Percentiles rank a stretch among this genome's conserved stretches.
phyloP scores from a whole-genome alignment of 2,888 invertebrate genomes.

The Lasioglossum calceatum region DNA sequence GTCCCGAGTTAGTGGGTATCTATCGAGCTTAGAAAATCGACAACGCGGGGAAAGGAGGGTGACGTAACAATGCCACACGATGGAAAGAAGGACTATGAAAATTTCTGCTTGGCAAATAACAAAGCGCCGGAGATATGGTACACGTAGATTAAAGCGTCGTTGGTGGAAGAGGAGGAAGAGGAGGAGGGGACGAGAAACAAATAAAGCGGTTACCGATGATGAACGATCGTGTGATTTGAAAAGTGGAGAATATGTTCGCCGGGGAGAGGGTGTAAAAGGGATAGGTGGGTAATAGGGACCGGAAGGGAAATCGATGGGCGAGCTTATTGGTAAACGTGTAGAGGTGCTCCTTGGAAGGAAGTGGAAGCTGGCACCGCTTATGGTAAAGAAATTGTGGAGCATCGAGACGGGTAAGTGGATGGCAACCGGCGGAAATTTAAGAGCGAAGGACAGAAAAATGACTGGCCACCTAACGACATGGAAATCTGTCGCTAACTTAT shows the following conservation, averaged over 20 bases:
- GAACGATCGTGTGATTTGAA: slow-evolving; percentile 30
- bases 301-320: slow-evolving; percentile 43
- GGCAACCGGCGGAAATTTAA: slow-evolving; percentile 38
- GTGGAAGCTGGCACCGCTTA: slow-evolving; percentile 14
- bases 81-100: slow-evolving; percentile 33
- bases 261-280: slow-evolving; percentile 17
- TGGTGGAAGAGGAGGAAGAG: background rate
- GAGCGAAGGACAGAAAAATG: slow-evolving; percentile 15
- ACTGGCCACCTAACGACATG: background rate
- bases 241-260: slow-evolving; percentile 10
- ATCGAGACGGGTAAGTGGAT: slow-evolving; percentile 28
- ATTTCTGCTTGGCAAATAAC: slow-evolving; percentile 25
- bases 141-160: slow-evolving; percentile 36
- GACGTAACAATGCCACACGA: slow-evolving; percentile 24
- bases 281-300: slow-evolving; percentile 24
- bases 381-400: slow-evolving; percentile 25
- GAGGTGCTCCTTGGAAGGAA: slow-evolving; percentile 25
- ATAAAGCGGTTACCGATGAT: slow-evolving; percentile 26
- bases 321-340: slow-evolving; percentile 41
- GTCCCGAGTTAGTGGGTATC: slow-evolving; percentile 33
- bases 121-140: slow-evolving; percentile 22
- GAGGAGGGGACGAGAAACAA: slow-evolving; percentile 11
- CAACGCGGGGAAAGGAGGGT: slow-evolving; percentile 19
- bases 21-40: slow-evolving; percentile 41
- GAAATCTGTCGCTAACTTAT: slow-evolving; percentile 20